phyloP scores from a whole-genome alignment of 2,113 vertebrate species.

The Dasypus novemcinctus region DNA sequence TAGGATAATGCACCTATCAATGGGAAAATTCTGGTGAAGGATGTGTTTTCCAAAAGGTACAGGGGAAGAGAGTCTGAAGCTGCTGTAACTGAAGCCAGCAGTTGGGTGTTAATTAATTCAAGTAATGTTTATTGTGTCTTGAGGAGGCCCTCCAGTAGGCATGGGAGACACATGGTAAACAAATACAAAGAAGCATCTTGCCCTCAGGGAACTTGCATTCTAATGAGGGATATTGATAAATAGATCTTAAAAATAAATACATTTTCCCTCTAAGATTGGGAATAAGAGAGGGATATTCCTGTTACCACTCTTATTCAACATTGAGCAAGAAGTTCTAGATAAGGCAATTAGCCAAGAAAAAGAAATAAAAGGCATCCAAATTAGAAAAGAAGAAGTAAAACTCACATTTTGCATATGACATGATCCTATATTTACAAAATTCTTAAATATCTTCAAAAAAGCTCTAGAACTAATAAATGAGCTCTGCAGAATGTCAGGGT shows the following conservation, averaged over 20 bases:
- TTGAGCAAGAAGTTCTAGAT: too few species aligned
- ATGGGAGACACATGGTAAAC: not conserved
- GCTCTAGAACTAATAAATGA: too few species aligned
- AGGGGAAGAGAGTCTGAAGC: not conserved
- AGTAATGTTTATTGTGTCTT: not conserved
- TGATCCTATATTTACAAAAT: too few species aligned
- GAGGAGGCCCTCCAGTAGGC: not conserved
- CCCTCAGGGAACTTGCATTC: not conserved
- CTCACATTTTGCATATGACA: too few species aligned
- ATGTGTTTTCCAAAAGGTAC: not conserved
- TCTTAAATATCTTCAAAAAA: too few species aligned
- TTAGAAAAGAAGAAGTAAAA: too few species aligned
- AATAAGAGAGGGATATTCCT: too few species aligned
- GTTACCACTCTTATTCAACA: too few species aligned
- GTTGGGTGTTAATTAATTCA: not conserved
- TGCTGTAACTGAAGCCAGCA: not conserved
- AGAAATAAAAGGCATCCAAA: too few species aligned
- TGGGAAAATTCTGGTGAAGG: not conserved
- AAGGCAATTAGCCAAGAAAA: too few species aligned
- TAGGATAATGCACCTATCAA: fast-evolving
- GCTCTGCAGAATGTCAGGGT: too few species aligned
- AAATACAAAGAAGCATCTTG: not conserved
- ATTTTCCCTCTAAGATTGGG: too few species aligned
- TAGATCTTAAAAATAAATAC: not conserved
- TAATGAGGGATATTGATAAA: not conserved